phyloP scores from a whole-genome alignment of 2,113 vertebrate species.

The Thalassoma bifasciatum region DNA sequence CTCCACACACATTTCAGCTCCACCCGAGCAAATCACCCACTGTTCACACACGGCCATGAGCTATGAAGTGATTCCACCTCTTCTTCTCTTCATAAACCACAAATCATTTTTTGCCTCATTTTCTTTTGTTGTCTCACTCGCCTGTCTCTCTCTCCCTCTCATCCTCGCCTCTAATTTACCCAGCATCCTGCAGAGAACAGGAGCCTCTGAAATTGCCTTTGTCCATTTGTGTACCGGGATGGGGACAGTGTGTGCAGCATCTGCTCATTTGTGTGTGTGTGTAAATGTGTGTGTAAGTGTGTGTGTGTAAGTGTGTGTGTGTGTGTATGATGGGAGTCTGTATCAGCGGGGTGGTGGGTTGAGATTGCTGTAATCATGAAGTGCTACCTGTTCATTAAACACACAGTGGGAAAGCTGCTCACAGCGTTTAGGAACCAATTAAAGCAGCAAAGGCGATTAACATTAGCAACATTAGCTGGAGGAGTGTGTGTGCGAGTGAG shows the following conservation, averaged over 20 bases:
- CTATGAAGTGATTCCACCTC: slow-evolving; percentile 65
- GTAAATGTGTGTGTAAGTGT: slow-evolving; percentile 38
- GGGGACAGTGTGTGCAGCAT: slow-evolving; percentile 43
- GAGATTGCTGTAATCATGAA: slow-evolving; percentile 99
- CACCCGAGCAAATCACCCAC: slow-evolving; percentile 25
- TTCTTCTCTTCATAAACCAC: slow-evolving; percentile 59
- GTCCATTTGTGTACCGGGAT: slow-evolving; percentile 72
- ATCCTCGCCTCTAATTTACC: slow-evolving; percentile 88
- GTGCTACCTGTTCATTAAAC: slow-evolving; percentile 99
- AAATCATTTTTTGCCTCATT: slow-evolving; percentile 81
- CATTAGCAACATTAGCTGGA: slow-evolving; percentile 83
- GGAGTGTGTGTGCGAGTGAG: slow-evolving; percentile 22
- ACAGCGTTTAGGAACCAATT: slow-evolving; percentile 98
- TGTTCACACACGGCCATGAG: slow-evolving; percentile 23
- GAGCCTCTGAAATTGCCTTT: slow-evolving; percentile 92
- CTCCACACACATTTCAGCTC: neutral
- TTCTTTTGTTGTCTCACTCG: slow-evolving; percentile 89
- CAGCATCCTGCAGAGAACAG: slow-evolving; percentile 90
- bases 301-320: slow-evolving; percentile 23
- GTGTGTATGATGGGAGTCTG: slow-evolving; percentile 50
- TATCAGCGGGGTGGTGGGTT: slow-evolving; percentile 86
- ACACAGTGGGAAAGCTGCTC: slow-evolving; percentile 96
- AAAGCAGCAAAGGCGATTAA: slow-evolving; percentile 98
- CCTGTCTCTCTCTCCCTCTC: slow-evolving; percentile 88
- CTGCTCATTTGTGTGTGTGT: slow-evolving; percentile 12